phyloP scores from a whole-genome alignment of 2,113 vertebrate genomes.

The Barnardius zonarius region DNA sequence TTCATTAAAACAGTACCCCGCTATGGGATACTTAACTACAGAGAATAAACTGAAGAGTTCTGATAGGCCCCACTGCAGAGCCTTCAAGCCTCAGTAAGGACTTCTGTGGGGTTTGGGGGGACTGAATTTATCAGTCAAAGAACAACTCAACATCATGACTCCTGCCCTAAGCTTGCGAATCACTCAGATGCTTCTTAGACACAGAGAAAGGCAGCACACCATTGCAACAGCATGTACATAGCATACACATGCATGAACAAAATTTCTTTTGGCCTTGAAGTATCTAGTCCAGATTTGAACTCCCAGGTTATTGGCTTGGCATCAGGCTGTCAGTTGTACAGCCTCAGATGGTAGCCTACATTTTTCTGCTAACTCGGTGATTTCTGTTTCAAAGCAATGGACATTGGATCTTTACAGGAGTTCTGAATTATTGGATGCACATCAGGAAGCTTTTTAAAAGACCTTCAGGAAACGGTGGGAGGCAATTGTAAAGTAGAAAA shows the following conservation, averaged over 20 bases:
- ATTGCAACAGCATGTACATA: not conserved
- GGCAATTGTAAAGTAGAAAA: not conserved
- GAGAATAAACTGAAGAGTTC: not conserved
- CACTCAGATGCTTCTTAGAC: not conserved
- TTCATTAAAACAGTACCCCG: not conserved
- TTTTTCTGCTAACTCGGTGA: not conserved
- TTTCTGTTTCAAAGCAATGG: not conserved
- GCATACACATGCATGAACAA: not conserved
- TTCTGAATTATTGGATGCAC: not conserved
- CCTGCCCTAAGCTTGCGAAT: not conserved
- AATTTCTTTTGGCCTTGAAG: not conserved
- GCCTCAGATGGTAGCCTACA: not conserved
- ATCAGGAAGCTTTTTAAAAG: not conserved
- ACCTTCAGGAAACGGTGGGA: not conserved
- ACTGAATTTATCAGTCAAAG: not conserved
- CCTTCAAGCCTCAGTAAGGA: not conserved
- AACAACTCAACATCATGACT: not conserved
- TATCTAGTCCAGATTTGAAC: conserved; percentile 1
- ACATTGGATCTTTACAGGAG: rapidly evolving
- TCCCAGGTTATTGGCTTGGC: conserved; percentile 12
- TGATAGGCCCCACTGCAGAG: not conserved
- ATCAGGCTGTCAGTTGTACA: not conserved
- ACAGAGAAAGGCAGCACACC: not conserved
- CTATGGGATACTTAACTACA: not conserved
- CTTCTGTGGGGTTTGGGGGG: rapidly evolving